These are phyloP conservation scores for Anolis sagrei DNA, from an alignment of 2,113 vertebrate species.

Conservation along the genomic window DNA sequence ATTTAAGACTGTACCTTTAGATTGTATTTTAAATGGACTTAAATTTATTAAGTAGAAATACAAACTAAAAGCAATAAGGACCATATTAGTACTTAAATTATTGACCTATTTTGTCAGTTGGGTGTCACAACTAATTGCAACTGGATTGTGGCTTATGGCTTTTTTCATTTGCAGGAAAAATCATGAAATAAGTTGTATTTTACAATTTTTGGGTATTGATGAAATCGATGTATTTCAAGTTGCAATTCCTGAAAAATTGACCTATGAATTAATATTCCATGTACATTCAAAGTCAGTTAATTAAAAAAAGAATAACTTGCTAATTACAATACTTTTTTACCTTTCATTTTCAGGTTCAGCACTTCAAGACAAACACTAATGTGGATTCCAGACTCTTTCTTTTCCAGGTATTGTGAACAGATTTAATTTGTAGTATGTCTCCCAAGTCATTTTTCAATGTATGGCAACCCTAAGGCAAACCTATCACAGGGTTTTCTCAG, in stretches of 20 bases:
- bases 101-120: background rate
- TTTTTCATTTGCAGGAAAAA: background rate
- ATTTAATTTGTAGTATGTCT: background rate
- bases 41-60: too few species aligned
- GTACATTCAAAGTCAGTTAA: background rate
- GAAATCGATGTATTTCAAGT: background rate
- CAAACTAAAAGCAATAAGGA: background rate
- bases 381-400: conserved; percentile 99
- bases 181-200: background rate
- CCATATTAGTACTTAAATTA: background rate
- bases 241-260: background rate
- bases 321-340: conserved; percentile 7
- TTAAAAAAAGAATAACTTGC: background rate
- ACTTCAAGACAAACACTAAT: conserved; percentile 97
- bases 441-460: too few species aligned
- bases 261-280: background rate
- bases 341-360: conserved; percentile 87
- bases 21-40: too few species aligned
- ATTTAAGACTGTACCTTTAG: too few species aligned
- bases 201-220: background rate
- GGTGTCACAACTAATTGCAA: background rate
- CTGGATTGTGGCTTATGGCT: background rate
- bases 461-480: too few species aligned
- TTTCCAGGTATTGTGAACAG: conserved; percentile 88
- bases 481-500: too few species aligned